phyloP scores from a whole-genome alignment of 1,140 invertebrate species.

The Pseudomyrmex gracilis region DNA sequence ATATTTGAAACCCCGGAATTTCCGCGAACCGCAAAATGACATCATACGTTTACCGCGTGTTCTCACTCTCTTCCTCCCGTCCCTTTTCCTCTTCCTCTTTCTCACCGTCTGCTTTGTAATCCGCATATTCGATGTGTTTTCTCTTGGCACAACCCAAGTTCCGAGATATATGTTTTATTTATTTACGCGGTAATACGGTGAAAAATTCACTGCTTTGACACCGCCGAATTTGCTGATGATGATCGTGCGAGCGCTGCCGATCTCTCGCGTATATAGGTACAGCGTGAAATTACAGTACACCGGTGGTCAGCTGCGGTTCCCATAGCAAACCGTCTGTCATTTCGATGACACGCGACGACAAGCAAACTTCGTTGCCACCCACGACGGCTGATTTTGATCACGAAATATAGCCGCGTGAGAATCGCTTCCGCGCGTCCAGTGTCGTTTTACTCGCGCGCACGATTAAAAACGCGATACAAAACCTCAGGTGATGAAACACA shows the following conservation, averaged over 20 bases:
- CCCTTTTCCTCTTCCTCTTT: constrained; percentile 24
- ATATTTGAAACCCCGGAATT: constrained; percentile 73
- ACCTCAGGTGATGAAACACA: too few relatives aligned
- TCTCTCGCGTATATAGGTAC: neutral
- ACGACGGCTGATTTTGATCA: constrained; percentile 22
- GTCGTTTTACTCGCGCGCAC: too few relatives aligned
- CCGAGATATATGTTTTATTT: neutral
- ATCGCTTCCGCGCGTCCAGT: neutral
- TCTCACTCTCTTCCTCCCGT: constrained; percentile 23
- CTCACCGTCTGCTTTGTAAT: too few relatives aligned
- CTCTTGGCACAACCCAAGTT: neutral
- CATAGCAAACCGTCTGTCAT: constrained; percentile 59
- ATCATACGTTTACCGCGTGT: constrained; percentile 58
- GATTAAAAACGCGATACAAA: too few relatives aligned
- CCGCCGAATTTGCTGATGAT: constrained; percentile 9
- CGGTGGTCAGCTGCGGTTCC: constrained; percentile 20
- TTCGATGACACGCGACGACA: constrained; percentile 18
- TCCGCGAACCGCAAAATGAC: constrained; percentile 69
- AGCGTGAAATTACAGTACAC: constrained; percentile 54
- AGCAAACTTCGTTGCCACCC: constrained; percentile 37
- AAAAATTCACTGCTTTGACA: constrained; percentile 13
- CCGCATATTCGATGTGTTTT: too few relatives aligned
- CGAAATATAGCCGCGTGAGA: constrained; percentile 18
- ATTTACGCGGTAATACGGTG: neutral
- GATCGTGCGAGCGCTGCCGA: neutral